phyloP scores from a whole-genome alignment of 2,113 vertebrate species.

The Athene cunicularia region DNA sequence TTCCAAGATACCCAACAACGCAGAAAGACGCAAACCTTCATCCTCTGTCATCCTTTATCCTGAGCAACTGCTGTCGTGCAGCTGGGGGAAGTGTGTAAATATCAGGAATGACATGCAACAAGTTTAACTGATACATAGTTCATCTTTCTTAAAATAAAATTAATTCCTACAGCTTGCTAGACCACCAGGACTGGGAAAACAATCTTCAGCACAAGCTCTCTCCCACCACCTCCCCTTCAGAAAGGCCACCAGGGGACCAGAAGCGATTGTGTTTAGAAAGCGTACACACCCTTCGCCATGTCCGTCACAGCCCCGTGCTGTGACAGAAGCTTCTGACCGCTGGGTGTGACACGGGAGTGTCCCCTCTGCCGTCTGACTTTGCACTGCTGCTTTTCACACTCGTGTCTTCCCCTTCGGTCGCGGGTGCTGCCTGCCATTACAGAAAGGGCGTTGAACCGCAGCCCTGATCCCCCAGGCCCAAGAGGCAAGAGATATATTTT shows the following conservation, averaged over 20 bases:
- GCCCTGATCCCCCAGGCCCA: not conserved
- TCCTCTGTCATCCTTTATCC: not conserved
- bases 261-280: not conserved
- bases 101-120: not conserved
- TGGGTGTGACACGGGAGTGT: not conserved
- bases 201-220: not conserved
- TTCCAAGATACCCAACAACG: not conserved
- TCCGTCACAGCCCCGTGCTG: not conserved
- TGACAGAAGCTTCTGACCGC: not conserved
- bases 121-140: not conserved
- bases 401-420: not conserved
- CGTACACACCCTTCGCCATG: rapidly evolving
- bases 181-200: not conserved
- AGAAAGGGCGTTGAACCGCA: not conserved
- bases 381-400: not conserved
- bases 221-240: too few relatives aligned
- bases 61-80: not conserved
- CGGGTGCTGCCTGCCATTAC: not conserved
- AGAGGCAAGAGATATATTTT: not conserved
- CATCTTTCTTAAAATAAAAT: not conserved
- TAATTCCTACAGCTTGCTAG: not conserved
- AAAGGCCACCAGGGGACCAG: not conserved
- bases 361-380: not conserved
- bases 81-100: not conserved
- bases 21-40: not conserved